These are phyloP conservation scores for Thera obeliscata DNA, from an alignment of 2,888 invertebrate species.

Conservation along the genomic window DNA sequence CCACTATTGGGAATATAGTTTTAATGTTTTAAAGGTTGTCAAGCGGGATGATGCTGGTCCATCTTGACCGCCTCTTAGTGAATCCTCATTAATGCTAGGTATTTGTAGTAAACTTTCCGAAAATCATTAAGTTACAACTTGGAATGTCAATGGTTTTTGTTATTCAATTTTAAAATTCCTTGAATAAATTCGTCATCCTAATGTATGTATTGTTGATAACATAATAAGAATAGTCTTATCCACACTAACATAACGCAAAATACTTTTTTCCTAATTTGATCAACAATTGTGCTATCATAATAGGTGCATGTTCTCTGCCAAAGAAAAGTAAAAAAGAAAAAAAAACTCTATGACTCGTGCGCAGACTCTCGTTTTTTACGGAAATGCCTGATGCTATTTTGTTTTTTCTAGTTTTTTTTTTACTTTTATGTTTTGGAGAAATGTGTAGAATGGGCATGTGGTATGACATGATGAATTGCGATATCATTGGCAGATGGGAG, in stretches of 20 bases:
- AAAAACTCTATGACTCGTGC: slow-evolving; percentile 70
- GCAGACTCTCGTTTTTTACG: slow-evolving; percentile 75
- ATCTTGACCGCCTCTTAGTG: no score
- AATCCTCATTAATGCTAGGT: no score
- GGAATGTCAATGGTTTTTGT: no score
- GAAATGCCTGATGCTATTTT: slow-evolving; percentile 61
- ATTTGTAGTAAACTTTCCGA: no score
- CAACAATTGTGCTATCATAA: slow-evolving; percentile 74
- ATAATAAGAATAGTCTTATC: slow-evolving; percentile 47
- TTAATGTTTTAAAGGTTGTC: no score
- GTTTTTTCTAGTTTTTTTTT: slow-evolving; percentile 50
- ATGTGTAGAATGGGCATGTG: slow-evolving; percentile 76
- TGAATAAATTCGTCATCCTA: no score
- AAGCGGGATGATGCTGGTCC: no score
- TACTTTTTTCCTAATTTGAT: slow-evolving; percentile 77
- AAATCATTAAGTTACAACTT: no score
- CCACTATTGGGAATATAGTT: no score
- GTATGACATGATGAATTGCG: slow-evolving; percentile 59
- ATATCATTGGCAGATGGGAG: slow-evolving; percentile 56
- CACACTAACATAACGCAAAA: slow-evolving; percentile 46
- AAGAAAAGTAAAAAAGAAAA: slow-evolving; percentile 57
- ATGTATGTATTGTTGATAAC: no score
- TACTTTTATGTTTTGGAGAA: slow-evolving; percentile 57
- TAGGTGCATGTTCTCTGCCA: slow-evolving; percentile 54
- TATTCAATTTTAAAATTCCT: no score